A percentile compares a stretch with the other conserved stretches of the same genome.
These are phyloP conservation scores for Oceanodroma tethys DNA, from an alignment of 2,113 vertebrate species.

Conservation along the genomic window DNA sequence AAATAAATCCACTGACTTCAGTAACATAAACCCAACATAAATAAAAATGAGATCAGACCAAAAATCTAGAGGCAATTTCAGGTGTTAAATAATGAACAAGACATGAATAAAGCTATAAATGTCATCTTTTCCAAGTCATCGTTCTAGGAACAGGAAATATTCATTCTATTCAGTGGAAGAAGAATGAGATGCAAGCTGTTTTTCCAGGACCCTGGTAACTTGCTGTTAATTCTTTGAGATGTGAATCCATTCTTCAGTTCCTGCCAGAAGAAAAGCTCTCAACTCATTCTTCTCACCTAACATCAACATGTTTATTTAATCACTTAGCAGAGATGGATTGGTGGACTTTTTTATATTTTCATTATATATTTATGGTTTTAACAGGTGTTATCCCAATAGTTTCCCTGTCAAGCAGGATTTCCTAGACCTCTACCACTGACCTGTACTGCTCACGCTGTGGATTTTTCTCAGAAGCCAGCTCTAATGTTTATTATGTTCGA, in stretches of 20 bases:
- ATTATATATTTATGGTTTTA: neutral
- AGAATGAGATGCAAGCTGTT: neutral
- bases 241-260: neutral
- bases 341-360: neutral
- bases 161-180: neutral
- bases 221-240: neutral
- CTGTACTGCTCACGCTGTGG: accelerated
- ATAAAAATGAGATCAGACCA: neutral
- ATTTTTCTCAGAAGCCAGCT: neutral
- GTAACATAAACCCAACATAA: neutral
- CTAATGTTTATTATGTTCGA: neutral
- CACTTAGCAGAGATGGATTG: neutral
- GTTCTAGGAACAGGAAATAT: neutral
- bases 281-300: neutral
- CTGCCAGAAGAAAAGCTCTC: neutral
- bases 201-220: neutral
- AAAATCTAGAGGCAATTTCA: neutral
- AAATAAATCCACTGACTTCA: neutral
- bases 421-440: neutral
- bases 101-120: neutral
- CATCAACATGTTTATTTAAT: neutral
- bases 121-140: neutral
- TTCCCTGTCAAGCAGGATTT: neutral
- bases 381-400: neutral
- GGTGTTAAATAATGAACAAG: neutral